Evolutionary conservation across 2,797 vertebrate genomes (phyloP).

Genomic region (Dipus sagitta): DNA sequence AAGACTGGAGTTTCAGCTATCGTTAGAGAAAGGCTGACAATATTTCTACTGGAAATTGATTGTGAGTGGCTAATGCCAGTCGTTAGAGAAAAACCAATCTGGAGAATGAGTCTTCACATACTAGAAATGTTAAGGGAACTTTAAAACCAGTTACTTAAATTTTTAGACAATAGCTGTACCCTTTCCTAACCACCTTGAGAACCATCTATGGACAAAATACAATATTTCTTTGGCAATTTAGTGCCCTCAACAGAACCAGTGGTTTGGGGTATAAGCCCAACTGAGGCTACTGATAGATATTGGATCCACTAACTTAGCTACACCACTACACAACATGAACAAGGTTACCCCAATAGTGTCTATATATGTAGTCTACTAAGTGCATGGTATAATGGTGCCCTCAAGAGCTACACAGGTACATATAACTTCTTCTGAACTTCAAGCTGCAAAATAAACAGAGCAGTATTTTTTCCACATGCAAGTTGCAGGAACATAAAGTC

Average conservation of each 20-base stretch:
- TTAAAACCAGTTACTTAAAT: slow-evolving; percentile 57
- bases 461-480: background rate
- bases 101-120: slow-evolving; percentile 58
- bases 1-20: slow-evolving; percentile 11
- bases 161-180: slow-evolving; percentile 30
- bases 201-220: slow-evolving; percentile 12
- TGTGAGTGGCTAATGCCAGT: slow-evolving; percentile 51
- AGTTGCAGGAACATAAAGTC: background rate
- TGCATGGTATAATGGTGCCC: background rate
- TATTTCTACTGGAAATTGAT: slow-evolving; percentile 61
- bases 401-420: background rate
- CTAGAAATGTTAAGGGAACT: slow-evolving; percentile 42
- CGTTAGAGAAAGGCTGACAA: slow-evolving; percentile 17
- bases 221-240: slow-evolving; percentile 18
- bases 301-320: background rate
- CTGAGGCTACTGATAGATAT: background rate
- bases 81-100: slow-evolving; percentile 64
- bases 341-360: too few species aligned
- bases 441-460: background rate
- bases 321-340: background rate
- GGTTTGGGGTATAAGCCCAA: background rate
- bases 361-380: background rate
- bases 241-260: slow-evolving; percentile 1
- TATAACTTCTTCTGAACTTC: background rate
- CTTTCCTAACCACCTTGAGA: slow-evolving; percentile 33